phyloP scores from a whole-genome alignment of 2,797 vertebrate genomes.

The Anomalospiza imberbis region DNA sequence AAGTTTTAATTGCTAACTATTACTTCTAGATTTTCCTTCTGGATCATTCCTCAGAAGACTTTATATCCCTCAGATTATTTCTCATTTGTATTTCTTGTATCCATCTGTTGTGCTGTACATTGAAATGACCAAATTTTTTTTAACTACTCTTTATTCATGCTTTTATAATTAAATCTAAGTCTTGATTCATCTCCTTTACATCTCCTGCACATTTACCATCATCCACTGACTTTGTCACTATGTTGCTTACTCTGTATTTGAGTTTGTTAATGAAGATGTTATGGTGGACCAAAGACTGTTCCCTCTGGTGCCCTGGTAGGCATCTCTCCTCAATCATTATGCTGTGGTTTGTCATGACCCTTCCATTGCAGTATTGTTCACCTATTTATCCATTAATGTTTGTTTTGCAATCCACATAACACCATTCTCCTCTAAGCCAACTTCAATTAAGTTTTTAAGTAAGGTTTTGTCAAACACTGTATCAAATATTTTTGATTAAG shows the following conservation, averaged over 20 bases:
- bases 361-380: slow-evolving; percentile 14
- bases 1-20: neutral
- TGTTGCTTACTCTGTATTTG: neutral
- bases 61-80: neutral
- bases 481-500: slow-evolving; percentile 20
- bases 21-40: neutral
- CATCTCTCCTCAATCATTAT: neutral
- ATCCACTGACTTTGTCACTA: neutral
- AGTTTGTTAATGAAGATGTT: neutral
- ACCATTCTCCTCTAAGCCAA: neutral
- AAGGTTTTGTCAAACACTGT: slow-evolving; percentile 3
- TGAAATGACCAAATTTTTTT: neutral
- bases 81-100: neutral
- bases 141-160: neutral
- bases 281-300: neutral
- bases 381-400: slow-evolving; percentile 3
- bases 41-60: neutral
- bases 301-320: neutral
- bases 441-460: slow-evolving; percentile 19
- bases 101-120: neutral
- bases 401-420: slow-evolving; percentile 14
- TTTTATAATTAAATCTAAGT: slow-evolving; percentile 2
- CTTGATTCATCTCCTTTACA: neutral
- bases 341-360: neutral
- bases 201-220: neutral